A percentile compares a stretch with the other conserved stretches of the same genome.
phyloP scores from a whole-genome alignment of 2,888 invertebrate species.

The Ochropleura leucogaster region DNA sequence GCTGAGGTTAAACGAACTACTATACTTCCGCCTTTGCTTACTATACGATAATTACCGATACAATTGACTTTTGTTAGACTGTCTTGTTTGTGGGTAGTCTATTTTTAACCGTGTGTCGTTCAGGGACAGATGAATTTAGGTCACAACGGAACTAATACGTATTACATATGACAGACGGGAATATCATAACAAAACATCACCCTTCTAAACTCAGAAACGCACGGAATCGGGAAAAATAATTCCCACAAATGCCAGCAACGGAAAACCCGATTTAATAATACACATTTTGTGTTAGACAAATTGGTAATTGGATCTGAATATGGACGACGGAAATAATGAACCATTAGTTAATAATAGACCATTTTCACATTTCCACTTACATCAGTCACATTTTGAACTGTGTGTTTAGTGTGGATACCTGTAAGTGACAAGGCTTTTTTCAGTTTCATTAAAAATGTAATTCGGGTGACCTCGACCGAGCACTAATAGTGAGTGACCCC shows the following conservation, averaged over 20 bases:
- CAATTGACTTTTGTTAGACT: slow-evolving; percentile 23
- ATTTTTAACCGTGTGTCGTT: slow-evolving; percentile 14
- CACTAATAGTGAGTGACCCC: slow-evolving; percentile 16
- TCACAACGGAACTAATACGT: slow-evolving; percentile 2
- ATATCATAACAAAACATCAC: background rate
- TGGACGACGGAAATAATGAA: slow-evolving; percentile 21
- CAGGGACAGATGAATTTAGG: slow-evolving; percentile 6
- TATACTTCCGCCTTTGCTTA: slow-evolving; percentile 35
- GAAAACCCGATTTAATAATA: background rate
- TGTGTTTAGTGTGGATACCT: slow-evolving; percentile 9
- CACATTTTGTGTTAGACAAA: slow-evolving; percentile 2
- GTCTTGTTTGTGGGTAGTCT: background rate
- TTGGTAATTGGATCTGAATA: slow-evolving; percentile 13
- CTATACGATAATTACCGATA: slow-evolving; percentile 1
- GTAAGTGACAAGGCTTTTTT: slow-evolving; percentile 41
- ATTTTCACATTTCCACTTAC: slow-evolving; percentile 42
- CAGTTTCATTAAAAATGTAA: slow-evolving; percentile 52
- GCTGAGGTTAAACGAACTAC: slow-evolving; percentile 35
- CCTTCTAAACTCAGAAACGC: background rate
- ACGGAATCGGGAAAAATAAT: background rate
- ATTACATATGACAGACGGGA: background rate
- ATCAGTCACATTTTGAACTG: slow-evolving; percentile 9
- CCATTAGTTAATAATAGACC: slow-evolving; percentile 20
- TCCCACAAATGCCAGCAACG: background rate
- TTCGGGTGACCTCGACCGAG: slow-evolving; percentile 34